Conservation (phyloP, 2,888 invertebrate species). For the Yponomeuta evonymella region DNA sequence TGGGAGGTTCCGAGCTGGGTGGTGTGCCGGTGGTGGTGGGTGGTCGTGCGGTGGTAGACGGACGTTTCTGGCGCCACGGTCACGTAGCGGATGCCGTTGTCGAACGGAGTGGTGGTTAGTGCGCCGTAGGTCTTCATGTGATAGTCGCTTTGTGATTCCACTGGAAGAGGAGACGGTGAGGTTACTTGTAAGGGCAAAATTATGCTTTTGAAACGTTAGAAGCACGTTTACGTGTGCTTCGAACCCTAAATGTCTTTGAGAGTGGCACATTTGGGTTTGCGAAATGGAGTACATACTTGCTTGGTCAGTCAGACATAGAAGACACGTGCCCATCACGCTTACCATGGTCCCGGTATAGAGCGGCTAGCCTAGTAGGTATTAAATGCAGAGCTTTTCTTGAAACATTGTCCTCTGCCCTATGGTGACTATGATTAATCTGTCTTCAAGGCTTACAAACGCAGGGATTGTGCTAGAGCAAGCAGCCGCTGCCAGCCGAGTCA, state of each 20-base stretch:
- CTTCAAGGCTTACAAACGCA: slow-evolving; percentile 86
- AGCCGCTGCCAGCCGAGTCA: slow-evolving; percentile 92
- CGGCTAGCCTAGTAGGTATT: no score
- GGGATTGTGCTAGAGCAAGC: slow-evolving; percentile 89
- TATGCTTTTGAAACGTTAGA: not conserved
- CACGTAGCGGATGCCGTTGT: slow-evolving; percentile 65
- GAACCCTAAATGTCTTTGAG: no score
- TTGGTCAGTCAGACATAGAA: no score
- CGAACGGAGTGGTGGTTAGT: slow-evolving; percentile 57
- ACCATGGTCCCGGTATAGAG: no score
- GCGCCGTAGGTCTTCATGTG: slow-evolving; percentile 77
- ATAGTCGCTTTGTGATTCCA: slow-evolving; percentile 92
- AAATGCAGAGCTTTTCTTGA: no score
- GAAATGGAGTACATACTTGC: no score
- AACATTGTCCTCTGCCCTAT: not conserved
- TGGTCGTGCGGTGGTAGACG: slow-evolving; percentile 59
- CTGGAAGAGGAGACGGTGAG: slow-evolving; percentile 64
- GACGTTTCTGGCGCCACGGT: slow-evolving; percentile 60
- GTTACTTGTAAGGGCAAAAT: not conserved
- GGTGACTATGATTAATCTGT: not conserved
- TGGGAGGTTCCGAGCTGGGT: slow-evolving; percentile 39
- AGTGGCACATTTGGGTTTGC: no score
- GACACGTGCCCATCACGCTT: no score
- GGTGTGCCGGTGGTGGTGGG: slow-evolving; percentile 57
- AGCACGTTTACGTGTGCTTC: no score